Conservation (phyloP, 2,113 vertebrate genomes). For the Alethe diademata region DNA sequence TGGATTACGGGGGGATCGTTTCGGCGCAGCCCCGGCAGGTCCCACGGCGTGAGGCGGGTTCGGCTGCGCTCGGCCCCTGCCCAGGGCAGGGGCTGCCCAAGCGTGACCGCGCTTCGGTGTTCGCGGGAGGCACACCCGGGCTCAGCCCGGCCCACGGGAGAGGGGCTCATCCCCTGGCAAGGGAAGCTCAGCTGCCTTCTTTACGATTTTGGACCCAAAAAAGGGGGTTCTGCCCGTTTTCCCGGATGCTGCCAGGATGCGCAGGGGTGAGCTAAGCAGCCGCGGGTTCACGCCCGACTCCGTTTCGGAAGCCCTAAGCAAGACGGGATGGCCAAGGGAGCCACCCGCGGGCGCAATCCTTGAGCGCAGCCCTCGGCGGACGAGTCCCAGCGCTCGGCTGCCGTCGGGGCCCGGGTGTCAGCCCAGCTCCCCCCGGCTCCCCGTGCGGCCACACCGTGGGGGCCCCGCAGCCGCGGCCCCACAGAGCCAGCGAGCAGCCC, state of each 20-base stretch:
- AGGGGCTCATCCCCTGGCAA: background rate
- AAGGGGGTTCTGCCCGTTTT: background rate
- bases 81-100: background rate
- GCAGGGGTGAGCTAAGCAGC: background rate
- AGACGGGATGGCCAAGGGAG: background rate
- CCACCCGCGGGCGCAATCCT: background rate
- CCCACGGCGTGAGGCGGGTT: background rate
- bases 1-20: rapidly evolving
- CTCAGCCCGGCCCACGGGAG: no score
- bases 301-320: no score
- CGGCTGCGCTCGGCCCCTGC: background rate
- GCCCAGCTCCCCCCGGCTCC: background rate
- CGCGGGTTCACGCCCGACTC: background rate
- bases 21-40: background rate
- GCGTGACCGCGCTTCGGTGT: background rate
- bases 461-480: background rate
- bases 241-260: background rate
- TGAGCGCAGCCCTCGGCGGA: background rate
- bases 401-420: no score
- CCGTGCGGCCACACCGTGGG: background rate
- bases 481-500: background rate
- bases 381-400: background rate
- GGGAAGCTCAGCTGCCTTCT: no score
- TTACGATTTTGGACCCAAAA: background rate
- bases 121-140: background rate